phyloP scores from a whole-genome alignment of 2,888 invertebrate genomes.

The Cryptocephalus moraei region DNA sequence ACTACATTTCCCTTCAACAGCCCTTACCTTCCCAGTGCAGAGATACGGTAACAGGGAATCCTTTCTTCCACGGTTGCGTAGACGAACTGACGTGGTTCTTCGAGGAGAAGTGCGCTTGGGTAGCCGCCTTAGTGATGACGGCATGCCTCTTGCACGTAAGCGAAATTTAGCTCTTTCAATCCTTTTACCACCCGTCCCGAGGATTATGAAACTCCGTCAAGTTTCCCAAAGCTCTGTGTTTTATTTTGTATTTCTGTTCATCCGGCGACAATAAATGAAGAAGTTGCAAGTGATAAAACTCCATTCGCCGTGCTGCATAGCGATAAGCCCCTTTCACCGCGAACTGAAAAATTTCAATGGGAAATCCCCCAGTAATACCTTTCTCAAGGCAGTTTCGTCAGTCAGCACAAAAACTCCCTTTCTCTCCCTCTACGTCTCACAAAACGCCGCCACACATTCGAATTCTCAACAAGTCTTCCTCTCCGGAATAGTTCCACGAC shows the following conservation, averaged over 20 bases:
- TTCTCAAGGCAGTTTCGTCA: too few relatives aligned
- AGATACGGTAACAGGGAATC: conserved; percentile 80
- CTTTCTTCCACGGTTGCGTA: conserved; percentile 80
- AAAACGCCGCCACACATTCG: conserved; percentile 1
- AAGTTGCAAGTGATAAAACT: too few relatives aligned
- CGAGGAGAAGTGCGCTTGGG: conserved; percentile 73
- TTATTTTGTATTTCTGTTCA: neutral
- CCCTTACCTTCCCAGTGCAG: conserved; percentile 76
- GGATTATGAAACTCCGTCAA: neutral
- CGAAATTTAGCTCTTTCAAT: conserved; percentile 15
- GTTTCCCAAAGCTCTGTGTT: neutral
- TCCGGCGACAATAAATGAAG: neutral
- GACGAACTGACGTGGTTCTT: conserved; percentile 83
- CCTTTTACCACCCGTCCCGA: neutral
- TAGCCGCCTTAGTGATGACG: conserved; percentile 68
- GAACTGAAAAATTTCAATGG: too few relatives aligned
- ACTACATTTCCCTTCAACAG: conserved; percentile 65
- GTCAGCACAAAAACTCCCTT: too few relatives aligned
- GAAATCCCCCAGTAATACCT: too few relatives aligned
- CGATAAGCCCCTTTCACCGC: too few relatives aligned
- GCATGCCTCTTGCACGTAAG: conserved; percentile 71
- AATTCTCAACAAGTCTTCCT: conserved; percentile 6
- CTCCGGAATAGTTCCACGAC: conserved; percentile 17
- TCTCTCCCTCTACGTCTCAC: too few relatives aligned
- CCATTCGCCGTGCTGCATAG: too few relatives aligned